Evolutionary conservation across 2,888 invertebrate species (phyloP).

Genomic region (Ophion ellenae): DNA sequence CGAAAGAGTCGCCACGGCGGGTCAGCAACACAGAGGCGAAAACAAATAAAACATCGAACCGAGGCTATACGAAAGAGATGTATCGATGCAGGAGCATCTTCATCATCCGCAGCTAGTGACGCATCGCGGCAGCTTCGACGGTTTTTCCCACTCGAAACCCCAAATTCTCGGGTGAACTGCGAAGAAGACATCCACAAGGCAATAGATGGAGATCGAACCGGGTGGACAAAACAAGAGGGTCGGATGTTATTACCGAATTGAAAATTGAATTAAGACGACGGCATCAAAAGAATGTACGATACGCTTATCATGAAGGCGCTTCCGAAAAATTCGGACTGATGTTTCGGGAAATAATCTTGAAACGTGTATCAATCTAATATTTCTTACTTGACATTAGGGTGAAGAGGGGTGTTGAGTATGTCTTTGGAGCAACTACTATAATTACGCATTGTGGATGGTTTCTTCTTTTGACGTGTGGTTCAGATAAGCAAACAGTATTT

Average conservation of each 20-base stretch:
- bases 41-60: conserved; percentile 54
- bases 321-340: not conserved
- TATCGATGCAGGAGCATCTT: conserved; percentile 63
- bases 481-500: not conserved
- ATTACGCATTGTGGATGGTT: not conserved
- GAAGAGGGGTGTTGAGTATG: not conserved
- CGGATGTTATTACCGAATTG: conserved; percentile 26
- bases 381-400: not conserved
- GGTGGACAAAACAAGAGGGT: conserved; percentile 9
- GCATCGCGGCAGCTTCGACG: conserved; percentile 6
- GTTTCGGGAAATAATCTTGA: not conserved
- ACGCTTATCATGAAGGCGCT: not conserved
- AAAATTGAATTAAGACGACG: conserved; percentile 33
- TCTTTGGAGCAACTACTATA: not conserved
- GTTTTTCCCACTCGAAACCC: conserved; percentile 46
- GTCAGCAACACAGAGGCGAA: conserved; percentile 54
- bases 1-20: conserved; percentile 22
- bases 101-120: conserved; percentile 60
- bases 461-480: not conserved
- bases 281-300: conserved; percentile 1
- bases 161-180: not conserved
- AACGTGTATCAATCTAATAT: conserved; percentile 14
- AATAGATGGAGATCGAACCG: conserved; percentile 21
- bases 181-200: conserved; percentile 8
- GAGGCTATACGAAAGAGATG: conserved; percentile 43